Percentiles rank a stretch among this genome's conserved stretches.
Evolutionary conservation across 2,797 vertebrate species (phyloP).

Genomic region (Eospalax fontanierii): DNA sequence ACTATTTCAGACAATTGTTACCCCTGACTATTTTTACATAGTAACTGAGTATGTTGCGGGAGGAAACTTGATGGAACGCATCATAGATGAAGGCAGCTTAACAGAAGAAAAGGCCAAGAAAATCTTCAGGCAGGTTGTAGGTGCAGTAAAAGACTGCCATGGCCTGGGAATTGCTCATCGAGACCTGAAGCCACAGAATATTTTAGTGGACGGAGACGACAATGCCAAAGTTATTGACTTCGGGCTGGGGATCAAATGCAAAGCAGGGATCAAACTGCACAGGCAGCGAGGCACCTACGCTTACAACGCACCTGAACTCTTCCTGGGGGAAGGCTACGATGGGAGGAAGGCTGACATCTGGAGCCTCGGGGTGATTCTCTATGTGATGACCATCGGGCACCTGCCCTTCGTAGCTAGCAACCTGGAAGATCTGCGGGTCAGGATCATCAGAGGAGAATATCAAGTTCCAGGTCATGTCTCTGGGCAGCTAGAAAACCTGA

Average conservation of each 20-base stretch:
- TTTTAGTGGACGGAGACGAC: not conserved
- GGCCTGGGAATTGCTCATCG: not conserved
- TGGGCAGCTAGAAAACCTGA: not conserved
- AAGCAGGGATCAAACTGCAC: fast-evolving
- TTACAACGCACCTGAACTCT: not conserved
- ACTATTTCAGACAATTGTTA: not conserved
- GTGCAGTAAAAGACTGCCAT: not conserved
- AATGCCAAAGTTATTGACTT: not conserved
- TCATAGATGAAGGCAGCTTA: not conserved
- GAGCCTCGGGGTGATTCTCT: not conserved
- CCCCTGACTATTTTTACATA: not conserved
- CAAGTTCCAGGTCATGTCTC: not conserved
- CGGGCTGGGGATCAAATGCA: not conserved
- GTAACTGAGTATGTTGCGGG: not conserved
- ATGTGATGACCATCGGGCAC: not conserved
- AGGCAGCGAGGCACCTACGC: not conserved
- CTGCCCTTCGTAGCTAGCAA: not conserved
- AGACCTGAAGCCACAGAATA: not conserved
- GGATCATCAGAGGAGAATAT: not conserved
- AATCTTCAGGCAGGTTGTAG: not conserved
- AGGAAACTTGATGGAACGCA: not conserved
- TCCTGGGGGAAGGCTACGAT: not conserved
- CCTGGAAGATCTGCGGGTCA: not conserved
- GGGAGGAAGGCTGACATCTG: not conserved
- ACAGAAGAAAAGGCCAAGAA: not conserved